A percentile compares a stretch with the other conserved stretches of the same genome.
phyloP scores from a whole-genome alignment of 2,113 vertebrate genomes.

The Sciurus niger region DNA sequence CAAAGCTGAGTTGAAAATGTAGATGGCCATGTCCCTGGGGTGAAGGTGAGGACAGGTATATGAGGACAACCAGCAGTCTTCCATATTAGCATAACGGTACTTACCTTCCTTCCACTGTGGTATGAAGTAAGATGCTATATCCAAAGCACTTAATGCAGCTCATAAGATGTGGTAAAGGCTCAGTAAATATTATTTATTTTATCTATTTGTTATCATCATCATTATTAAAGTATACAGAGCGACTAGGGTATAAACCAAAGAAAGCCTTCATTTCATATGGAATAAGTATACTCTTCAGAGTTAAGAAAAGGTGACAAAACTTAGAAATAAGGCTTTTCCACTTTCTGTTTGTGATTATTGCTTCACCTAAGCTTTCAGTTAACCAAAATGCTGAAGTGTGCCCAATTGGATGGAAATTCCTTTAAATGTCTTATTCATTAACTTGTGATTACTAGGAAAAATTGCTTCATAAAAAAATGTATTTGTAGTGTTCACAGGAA shows the following conservation, averaged over 20 bases:
- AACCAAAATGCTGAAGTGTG: slow-evolving; percentile 20
- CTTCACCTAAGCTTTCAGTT: neutral
- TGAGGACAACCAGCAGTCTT: neutral
- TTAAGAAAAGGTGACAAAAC: neutral
- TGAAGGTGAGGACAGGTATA: neutral
- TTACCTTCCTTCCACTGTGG: neutral
- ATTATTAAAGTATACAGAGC: neutral
- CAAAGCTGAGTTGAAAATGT: fast-evolving
- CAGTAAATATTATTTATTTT: neutral
- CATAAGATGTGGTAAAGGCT: neutral
- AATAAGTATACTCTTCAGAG: neutral
- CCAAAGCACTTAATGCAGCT: neutral
- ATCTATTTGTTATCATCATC: neutral
- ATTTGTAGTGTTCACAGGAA: slow-evolving; percentile 13
- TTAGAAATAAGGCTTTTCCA: neutral
- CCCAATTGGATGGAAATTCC: neutral
- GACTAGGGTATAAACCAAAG: neutral
- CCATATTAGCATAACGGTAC: neutral
- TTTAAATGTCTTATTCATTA: neutral
- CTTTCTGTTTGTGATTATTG: neutral
- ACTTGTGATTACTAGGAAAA: slow-evolving; percentile 16
- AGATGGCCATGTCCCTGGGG: too few relatives aligned
- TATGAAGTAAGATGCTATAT: neutral
- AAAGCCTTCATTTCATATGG: neutral
- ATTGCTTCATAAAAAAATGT: neutral